phyloP scores from a whole-genome alignment of 2,797 vertebrate genomes.

The Melanotaenia trifasciata region DNA sequence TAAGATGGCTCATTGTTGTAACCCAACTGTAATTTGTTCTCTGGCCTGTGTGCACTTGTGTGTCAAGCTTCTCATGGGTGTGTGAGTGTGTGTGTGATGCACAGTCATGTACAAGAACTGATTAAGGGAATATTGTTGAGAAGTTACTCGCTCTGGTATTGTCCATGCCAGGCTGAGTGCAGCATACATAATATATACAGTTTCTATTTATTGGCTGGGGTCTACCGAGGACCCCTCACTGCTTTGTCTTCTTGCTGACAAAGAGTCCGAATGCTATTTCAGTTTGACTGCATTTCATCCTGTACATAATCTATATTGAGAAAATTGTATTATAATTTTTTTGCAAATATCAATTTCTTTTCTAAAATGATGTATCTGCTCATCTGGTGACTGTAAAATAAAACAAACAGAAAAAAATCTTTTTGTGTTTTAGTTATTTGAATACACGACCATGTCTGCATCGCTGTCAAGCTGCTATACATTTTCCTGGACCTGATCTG shows the following conservation, averaged over 20 bases:
- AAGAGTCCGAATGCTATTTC: slow-evolving; percentile 73
- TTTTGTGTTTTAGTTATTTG: slow-evolving; percentile 40
- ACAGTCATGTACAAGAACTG: slow-evolving; percentile 78
- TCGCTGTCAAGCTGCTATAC: not conserved
- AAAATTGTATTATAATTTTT: slow-evolving; percentile 87
- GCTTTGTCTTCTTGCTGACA: slow-evolving; percentile 69
- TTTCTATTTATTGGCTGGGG: slow-evolving; percentile 85
- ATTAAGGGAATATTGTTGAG: slow-evolving; percentile 77
- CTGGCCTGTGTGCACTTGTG: slow-evolving; percentile 75
- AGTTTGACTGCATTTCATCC: slow-evolving; percentile 78
- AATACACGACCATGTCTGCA: not conserved
- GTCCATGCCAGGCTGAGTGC: slow-evolving; percentile 77
- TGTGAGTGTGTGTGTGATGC: slow-evolving; percentile 60
- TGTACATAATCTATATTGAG: slow-evolving; percentile 86
- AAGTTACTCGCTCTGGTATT: slow-evolving; percentile 74
- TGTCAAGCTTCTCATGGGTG: slow-evolving; percentile 75
- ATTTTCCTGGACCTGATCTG: not conserved
- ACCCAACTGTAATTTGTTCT: slow-evolving; percentile 78
- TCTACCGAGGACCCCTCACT: slow-evolving; percentile 61
- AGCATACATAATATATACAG: slow-evolving; percentile 82
- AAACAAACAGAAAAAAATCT: slow-evolving; percentile 63
- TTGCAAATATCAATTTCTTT: slow-evolving; percentile 84
- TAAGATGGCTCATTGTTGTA: slow-evolving; percentile 74
- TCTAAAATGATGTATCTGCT: slow-evolving; percentile 87
- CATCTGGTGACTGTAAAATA: slow-evolving; percentile 87